phyloP scores from a whole-genome alignment of 2,113 vertebrate species.

The Aplodontia rufa region DNA sequence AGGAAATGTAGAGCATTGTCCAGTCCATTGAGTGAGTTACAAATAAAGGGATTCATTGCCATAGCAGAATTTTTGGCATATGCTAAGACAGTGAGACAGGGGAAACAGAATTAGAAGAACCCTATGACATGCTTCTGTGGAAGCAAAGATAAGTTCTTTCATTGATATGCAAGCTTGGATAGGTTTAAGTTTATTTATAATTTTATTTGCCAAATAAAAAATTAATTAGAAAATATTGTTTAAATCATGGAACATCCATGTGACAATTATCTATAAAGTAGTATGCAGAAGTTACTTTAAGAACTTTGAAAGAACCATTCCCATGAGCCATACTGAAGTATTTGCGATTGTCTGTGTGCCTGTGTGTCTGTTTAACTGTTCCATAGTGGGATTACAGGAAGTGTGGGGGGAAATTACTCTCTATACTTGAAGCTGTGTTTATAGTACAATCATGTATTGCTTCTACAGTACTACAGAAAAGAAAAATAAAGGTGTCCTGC shows the following conservation, averaged over 20 bases:
- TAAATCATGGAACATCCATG: not conserved
- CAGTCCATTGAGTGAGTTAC: not conserved
- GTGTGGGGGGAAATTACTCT: not conserved
- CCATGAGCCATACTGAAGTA: not conserved
- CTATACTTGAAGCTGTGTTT: not conserved
- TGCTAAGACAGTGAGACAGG: not conserved
- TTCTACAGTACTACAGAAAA: not conserved
- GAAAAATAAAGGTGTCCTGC: not conserved
- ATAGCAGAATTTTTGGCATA: not conserved
- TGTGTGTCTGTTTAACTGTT: not conserved
- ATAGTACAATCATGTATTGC: not conserved
- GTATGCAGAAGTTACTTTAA: not conserved
- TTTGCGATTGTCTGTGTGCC: not conserved
- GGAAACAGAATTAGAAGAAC: not conserved
- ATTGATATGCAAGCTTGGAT: not conserved
- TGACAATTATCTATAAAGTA: not conserved
- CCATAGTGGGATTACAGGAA: not conserved
- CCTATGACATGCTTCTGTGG: not conserved
- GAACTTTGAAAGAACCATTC: not conserved
- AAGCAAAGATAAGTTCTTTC: not conserved
- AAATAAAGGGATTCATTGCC: not conserved
- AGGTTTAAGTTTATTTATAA: not conserved
- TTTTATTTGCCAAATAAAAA: not conserved
- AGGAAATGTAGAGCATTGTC: not conserved
- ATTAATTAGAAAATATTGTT: not conserved